Conservation (phyloP, 2,113 vertebrate genomes). For the Oxyura jamaicensis region DNA sequence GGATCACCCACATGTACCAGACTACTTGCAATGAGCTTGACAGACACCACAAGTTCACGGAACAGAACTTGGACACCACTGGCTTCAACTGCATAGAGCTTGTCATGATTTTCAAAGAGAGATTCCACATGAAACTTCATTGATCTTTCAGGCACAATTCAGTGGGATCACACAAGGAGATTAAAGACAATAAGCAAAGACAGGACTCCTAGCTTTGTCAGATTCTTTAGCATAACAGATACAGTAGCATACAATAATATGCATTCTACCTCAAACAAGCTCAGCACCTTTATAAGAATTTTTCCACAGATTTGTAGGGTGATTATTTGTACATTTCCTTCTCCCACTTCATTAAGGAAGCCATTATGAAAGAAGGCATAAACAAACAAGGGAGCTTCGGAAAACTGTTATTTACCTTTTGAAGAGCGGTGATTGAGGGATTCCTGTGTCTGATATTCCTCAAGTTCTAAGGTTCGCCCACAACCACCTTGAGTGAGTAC, state of each 20-base stretch:
- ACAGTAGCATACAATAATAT: background rate
- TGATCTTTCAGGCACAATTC: background rate
- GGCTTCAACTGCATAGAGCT: background rate
- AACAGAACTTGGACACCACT: background rate
- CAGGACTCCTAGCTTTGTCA: background rate
- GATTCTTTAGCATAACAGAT: background rate
- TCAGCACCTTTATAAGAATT: background rate
- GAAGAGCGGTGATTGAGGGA: background rate
- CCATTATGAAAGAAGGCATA: background rate
- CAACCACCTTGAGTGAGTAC: background rate
- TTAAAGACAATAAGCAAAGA: background rate
- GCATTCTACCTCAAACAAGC: conserved; percentile 50
- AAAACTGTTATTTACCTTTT: background rate
- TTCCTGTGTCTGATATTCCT: background rate
- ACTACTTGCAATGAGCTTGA: background rate
- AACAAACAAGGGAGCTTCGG: background rate
- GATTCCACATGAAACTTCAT: background rate
- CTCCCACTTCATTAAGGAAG: background rate
- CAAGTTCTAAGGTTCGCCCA: background rate
- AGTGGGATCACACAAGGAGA: background rate
- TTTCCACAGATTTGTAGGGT: background rate
- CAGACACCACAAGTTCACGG: background rate
- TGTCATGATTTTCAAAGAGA: background rate
- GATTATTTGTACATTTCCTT: background rate
- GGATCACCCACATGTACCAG: background rate